phyloP scores from a whole-genome alignment of 2,113 vertebrate genomes.

The Saccopteryx bilineata region DNA sequence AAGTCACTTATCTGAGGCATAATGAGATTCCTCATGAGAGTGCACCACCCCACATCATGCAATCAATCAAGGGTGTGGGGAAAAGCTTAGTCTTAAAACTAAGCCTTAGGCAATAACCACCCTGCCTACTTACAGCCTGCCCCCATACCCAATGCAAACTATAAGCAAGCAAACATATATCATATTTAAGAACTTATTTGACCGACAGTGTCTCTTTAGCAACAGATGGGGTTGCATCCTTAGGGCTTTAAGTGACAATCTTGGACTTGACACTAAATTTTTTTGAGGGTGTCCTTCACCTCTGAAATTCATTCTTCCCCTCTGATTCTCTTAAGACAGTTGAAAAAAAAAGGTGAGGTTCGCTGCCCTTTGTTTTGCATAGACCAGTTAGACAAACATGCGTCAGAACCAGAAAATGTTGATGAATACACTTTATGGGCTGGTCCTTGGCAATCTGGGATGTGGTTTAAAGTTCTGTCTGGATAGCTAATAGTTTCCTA shows the following conservation, averaged over 20 bases:
- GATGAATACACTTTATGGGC: background rate
- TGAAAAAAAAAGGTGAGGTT: background rate
- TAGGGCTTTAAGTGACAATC: background rate
- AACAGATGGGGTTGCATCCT: background rate
- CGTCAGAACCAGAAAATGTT: background rate
- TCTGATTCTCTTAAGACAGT: background rate
- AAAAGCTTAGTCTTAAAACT: too few relatives aligned
- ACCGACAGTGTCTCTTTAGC: background rate
- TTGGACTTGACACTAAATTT: background rate
- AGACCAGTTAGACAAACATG: background rate
- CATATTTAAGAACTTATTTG: too few relatives aligned
- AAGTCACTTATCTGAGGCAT: too few relatives aligned
- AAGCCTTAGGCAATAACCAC: too few relatives aligned
- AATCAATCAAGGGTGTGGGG: too few relatives aligned
- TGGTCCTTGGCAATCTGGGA: background rate
- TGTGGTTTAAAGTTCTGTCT: background rate
- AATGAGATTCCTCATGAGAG: too few relatives aligned
- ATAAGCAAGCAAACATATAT: too few relatives aligned
- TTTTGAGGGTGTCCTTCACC: background rate
- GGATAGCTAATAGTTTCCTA: background rate
- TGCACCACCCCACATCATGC: too few relatives aligned
- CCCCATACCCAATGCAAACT: too few relatives aligned
- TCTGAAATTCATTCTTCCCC: background rate
- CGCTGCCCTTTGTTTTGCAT: background rate
- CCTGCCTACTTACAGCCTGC: too few relatives aligned